A percentile compares a stretch with the other conserved stretches of the same genome.
phyloP scores from a whole-genome alignment of 1,140 invertebrate genomes.

The Psix sp. region DNA sequence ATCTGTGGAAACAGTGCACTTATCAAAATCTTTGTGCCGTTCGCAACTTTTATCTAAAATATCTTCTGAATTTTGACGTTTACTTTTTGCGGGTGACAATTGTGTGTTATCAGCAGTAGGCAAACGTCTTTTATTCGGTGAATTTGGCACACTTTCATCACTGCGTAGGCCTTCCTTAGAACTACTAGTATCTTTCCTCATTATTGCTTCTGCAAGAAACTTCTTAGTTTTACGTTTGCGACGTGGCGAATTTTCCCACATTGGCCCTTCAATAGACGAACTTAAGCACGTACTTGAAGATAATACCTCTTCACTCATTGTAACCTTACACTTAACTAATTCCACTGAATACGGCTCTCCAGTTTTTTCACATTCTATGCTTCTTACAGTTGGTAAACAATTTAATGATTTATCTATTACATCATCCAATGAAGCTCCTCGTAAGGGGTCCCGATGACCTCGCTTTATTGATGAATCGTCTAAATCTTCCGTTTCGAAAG shows the following conservation, averaged over 20 bases:
- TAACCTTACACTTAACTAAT: constrained; percentile 70
- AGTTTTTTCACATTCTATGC: constrained; percentile 22
- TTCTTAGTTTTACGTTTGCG: constrained; percentile 47
- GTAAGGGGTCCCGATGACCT: constrained; percentile 61
- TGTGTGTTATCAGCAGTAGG: constrained; percentile 28
- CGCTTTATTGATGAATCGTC: constrained; percentile 56
- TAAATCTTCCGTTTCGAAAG: constrained; percentile 73
- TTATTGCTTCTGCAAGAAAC: constrained; percentile 29
- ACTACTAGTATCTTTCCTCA: constrained; percentile 13
- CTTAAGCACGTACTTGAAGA: constrained; percentile 63
- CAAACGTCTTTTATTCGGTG: constrained; percentile 66
- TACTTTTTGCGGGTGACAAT: constrained; percentile 64
- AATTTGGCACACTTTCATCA: constrained; percentile 66
- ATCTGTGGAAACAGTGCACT: constrained; percentile 68
- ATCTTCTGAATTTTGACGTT: constrained; percentile 66
- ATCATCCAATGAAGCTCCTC: constrained; percentile 67
- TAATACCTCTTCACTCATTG: constrained; percentile 71
- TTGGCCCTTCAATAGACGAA: constrained; percentile 64
- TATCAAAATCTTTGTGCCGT: constrained; percentile 62
- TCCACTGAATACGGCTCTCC: constrained; percentile 54
- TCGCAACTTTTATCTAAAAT: constrained; percentile 64
- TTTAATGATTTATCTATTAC: constrained; percentile 66
- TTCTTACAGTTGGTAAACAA: constrained; percentile 65
- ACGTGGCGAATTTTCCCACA: constrained; percentile 67
- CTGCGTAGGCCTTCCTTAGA: constrained; percentile 49